Evolutionary conservation across 2,113 vertebrate genomes (phyloP).

Genomic region (Chrysochloris asiatica): DNA sequence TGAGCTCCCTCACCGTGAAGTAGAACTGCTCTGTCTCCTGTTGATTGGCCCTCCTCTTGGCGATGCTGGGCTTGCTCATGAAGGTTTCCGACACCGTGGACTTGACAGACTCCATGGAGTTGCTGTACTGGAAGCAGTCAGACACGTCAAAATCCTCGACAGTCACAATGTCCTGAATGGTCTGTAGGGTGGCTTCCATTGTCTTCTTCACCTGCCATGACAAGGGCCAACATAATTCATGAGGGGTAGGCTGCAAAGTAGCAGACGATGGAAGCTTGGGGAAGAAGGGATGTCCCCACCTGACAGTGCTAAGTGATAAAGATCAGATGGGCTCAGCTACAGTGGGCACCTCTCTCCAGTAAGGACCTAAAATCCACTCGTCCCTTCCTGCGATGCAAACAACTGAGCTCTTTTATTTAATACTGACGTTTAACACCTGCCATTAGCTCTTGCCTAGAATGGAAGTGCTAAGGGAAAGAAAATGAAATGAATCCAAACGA

Average conservation of each 20-base stretch:
- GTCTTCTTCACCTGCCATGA: conserved; percentile 96
- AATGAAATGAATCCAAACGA: conserved; percentile 35
- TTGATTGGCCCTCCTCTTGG: conserved; percentile 97
- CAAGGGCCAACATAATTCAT: neutral
- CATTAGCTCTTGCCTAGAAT: neutral
- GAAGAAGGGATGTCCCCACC: neutral
- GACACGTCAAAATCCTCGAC: conserved; percentile 98
- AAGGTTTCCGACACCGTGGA: conserved; percentile 97
- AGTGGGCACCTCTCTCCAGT: neutral
- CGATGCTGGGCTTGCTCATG: conserved; percentile 99
- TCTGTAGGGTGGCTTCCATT: conserved; percentile 98
- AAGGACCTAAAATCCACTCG: neutral
- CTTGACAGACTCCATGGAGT: conserved; percentile 99
- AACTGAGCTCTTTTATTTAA: conserved; percentile 19
- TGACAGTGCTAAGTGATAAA: too few species aligned
- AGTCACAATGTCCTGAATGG: conserved; percentile 98
- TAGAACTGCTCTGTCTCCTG: conserved; percentile 99
- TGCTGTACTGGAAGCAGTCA: conserved; percentile 99
- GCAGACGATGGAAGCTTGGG: neutral
- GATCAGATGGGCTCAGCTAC: neutral
- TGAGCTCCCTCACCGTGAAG: conserved; percentile 90
- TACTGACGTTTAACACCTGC: conserved; percentile 5
- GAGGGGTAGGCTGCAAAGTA: fast-evolving
- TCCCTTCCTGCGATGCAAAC: neutral
- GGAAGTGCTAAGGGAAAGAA: conserved; percentile 8